Conservation (phyloP, 2,113 vertebrate species). For the Atractosteus spatula region DNA sequence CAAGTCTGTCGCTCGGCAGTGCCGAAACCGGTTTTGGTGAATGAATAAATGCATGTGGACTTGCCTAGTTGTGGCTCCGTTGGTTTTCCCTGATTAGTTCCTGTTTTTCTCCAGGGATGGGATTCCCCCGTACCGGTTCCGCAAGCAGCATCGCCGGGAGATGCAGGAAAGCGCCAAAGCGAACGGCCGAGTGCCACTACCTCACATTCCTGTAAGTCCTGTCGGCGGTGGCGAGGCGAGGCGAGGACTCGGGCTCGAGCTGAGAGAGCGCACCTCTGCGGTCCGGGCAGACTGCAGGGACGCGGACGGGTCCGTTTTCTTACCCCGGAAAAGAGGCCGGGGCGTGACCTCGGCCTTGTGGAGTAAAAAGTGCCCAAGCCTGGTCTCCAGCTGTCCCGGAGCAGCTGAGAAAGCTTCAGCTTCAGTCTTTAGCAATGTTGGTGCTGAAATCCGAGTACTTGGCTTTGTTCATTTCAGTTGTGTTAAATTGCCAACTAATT, state of each 20-base stretch:
- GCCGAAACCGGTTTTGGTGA: no score
- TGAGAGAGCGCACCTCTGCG: not conserved
- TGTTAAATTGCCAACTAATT: conserved; percentile 13
- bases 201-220: conserved; percentile 96
- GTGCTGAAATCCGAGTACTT: conserved; percentile 1
- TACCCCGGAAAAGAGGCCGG: no score
- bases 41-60: no score
- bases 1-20: no score
- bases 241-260: not conserved
- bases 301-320: not conserved
- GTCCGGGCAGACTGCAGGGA: not conserved
- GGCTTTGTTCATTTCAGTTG: not conserved
- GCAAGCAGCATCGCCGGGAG: conserved; percentile 94
- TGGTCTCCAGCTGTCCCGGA: not conserved
- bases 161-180: conserved; percentile 98
- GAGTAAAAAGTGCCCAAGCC: not conserved
- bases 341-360: not conserved
- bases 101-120: conserved; percentile 77
- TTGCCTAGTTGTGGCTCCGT: no score
- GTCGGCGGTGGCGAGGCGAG: conserved; percentile 14
- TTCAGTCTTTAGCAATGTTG: no score
- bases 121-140: conserved; percentile 88
- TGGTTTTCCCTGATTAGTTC: not conserved
- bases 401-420: no score
- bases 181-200: conserved; percentile 94